phyloP scores from a whole-genome alignment of 2,797 vertebrate genomes.

The Galago senegalensis region DNA sequence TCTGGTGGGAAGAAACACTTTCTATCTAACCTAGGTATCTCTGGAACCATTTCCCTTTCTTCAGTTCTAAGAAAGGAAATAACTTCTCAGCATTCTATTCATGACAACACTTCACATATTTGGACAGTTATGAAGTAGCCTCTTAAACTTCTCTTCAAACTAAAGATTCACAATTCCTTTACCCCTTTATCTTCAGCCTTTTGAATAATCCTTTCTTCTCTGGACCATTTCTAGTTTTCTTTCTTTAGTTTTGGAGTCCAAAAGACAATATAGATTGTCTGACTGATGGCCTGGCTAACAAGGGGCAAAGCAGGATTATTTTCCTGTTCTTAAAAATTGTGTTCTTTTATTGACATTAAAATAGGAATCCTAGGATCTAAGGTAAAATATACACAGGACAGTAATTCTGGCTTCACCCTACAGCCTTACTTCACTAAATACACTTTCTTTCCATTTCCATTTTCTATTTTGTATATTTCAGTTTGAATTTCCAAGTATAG shows the following conservation, averaged over 20 bases:
- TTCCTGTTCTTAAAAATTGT: conserved; percentile 30
- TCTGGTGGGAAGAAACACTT: not conserved
- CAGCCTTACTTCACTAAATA: not conserved
- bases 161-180: conserved; percentile 19
- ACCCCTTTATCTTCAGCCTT: not conserved
- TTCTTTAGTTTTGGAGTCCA: conserved; percentile 41
- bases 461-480: not conserved
- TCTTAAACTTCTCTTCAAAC: conserved; percentile 60
- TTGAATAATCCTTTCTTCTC: conserved; percentile 27
- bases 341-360: conserved; percentile 43
- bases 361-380: not conserved
- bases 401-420: not conserved
- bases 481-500: conserved; percentile 27
- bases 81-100: not conserved
- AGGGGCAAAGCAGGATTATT: conserved; percentile 12
- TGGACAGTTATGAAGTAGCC: conserved; percentile 1
- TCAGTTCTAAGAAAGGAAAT: conserved; percentile 38
- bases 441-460: not conserved
- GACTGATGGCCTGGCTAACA: not conserved
- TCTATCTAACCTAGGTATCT: not conserved
- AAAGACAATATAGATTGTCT: conserved; percentile 15
- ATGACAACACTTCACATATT: not conserved
- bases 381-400: not conserved
- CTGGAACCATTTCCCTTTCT: not conserved
- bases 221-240: conserved; percentile 17